Conservation (phyloP, 1,140 invertebrate species). For the Nasonia vitripennis region DNA sequence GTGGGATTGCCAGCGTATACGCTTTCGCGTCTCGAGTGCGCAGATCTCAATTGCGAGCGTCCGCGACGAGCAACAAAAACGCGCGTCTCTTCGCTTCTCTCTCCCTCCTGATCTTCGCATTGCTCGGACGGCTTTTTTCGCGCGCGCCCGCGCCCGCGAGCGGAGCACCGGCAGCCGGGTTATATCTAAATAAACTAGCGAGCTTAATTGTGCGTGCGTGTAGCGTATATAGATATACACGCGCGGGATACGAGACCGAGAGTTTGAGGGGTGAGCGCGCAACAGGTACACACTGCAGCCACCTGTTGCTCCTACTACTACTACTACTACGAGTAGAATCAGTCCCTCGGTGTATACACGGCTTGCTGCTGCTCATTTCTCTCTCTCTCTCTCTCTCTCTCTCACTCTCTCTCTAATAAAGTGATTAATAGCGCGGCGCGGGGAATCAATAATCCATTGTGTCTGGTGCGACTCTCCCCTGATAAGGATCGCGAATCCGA, state of each 20-base stretch:
- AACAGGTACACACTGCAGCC: neutral
- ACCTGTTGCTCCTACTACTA: neutral
- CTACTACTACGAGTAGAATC: neutral
- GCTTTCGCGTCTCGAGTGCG: slow-evolving; percentile 16
- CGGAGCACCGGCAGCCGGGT: neutral
- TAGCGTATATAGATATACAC: slow-evolving; percentile 10
- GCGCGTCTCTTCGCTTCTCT: slow-evolving; percentile 18
- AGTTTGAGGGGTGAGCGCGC: neutral
- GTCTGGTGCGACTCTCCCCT: neutral
- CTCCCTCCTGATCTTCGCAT: neutral
- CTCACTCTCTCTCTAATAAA: slow-evolving; percentile 40
- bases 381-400: neutral
- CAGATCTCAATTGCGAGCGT: neutral
- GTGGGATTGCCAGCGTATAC: slow-evolving; percentile 6
- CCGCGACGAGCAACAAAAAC: neutral
- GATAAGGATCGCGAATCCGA: slow-evolving; percentile 49
- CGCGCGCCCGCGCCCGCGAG: neutral
- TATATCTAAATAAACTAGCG: neutral
- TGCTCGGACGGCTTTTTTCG: slow-evolving; percentile 17
- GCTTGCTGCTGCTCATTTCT: neutral
- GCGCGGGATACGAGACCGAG: too few relatives aligned
- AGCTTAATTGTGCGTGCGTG: neutral
- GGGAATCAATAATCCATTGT: slow-evolving; percentile 50
- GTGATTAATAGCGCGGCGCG: slow-evolving; percentile 44
- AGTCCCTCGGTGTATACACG: too few relatives aligned